Conservation (phyloP, 2,113 vertebrate genomes). For the Ciconia boyciana region DNA sequence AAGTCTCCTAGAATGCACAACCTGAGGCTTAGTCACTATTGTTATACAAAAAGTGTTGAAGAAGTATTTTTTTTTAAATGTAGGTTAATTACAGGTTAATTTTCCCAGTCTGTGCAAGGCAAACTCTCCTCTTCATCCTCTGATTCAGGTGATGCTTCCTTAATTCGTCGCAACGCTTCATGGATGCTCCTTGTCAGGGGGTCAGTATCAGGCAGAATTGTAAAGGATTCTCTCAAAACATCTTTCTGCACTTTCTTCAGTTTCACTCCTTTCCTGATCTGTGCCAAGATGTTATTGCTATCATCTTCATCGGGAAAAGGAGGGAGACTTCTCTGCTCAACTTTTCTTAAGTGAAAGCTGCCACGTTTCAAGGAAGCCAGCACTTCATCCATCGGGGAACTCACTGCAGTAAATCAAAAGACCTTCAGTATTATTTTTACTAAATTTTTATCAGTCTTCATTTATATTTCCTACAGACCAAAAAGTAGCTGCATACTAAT, state of each 20-base stretch:
- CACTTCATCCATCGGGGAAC: slow-evolving; percentile 98
- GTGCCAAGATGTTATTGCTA: slow-evolving; percentile 95
- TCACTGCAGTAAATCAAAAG: slow-evolving; percentile 78
- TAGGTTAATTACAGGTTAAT: slow-evolving; percentile 76
- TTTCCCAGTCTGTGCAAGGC: slow-evolving; percentile 95
- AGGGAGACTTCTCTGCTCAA: slow-evolving; percentile 89
- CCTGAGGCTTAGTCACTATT: neutral
- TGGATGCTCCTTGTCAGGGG: slow-evolving; percentile 97
- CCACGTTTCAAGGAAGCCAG: slow-evolving; percentile 95
- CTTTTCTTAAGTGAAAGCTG: slow-evolving; percentile 95
- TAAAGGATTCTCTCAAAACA: slow-evolving; percentile 80
- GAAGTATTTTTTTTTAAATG: neutral
- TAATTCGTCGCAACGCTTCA: slow-evolving; percentile 93
- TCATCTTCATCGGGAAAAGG: slow-evolving; percentile 93
- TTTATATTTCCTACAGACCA: neutral
- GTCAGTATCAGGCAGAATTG: slow-evolving; percentile 83
- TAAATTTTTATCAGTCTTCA: neutral
- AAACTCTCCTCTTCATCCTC: slow-evolving; percentile 95
- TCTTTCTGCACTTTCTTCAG: slow-evolving; percentile 93
- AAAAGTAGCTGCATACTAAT: neutral
- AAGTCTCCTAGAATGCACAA: neutral
- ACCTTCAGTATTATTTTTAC: neutral
- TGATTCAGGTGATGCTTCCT: slow-evolving; percentile 95
- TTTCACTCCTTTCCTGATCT: slow-evolving; percentile 94
- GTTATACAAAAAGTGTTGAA: neutral